Conservation (phyloP, 2,888 invertebrate genomes). For the Drosophila demipolita region DNA sequence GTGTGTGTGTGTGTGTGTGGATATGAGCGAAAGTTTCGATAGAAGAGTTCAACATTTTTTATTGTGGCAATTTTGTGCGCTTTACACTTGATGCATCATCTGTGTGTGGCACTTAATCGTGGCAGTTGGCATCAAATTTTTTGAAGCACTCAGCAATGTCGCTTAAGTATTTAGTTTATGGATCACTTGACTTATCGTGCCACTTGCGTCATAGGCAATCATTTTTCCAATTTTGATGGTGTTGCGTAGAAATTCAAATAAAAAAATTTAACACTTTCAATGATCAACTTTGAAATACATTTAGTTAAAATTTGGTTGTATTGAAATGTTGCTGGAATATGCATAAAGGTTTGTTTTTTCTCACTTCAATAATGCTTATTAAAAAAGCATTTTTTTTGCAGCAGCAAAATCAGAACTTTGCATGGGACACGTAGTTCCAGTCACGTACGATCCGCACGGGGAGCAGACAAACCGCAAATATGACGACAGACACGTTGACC, state of each 20-base stretch:
- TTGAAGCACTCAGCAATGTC: constrained; percentile 34
- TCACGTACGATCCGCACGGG: constrained; percentile 49
- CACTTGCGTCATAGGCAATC: constrained; percentile 20
- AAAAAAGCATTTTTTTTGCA: constrained; percentile 45
- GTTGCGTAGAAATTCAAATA: neutral
- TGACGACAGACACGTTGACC: constrained; percentile 60
- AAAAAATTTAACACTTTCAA: neutral
- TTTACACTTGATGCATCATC: constrained; percentile 59
- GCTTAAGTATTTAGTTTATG: constrained; percentile 44
- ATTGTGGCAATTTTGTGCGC: constrained; percentile 55
- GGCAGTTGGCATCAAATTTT: constrained; percentile 43
- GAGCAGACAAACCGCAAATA: constrained; percentile 43
- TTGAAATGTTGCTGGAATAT: constrained; percentile 19
- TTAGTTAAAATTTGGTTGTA: neutral
- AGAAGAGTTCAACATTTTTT: constrained; percentile 46
- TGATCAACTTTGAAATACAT: neutral
- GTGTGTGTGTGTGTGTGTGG: constrained; percentile 13
- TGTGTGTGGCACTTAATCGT: constrained; percentile 38
- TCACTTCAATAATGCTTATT: constrained; percentile 47
- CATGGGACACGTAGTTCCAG: constrained; percentile 45
- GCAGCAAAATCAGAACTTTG: constrained; percentile 45
- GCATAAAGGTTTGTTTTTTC: neutral
- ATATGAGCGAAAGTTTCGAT: constrained; percentile 54
- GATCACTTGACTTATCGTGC: constrained; percentile 21
- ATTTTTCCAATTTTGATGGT: neutral